phyloP scores from a whole-genome alignment of 2,113 vertebrate genomes.

The Silurus asotus region DNA sequence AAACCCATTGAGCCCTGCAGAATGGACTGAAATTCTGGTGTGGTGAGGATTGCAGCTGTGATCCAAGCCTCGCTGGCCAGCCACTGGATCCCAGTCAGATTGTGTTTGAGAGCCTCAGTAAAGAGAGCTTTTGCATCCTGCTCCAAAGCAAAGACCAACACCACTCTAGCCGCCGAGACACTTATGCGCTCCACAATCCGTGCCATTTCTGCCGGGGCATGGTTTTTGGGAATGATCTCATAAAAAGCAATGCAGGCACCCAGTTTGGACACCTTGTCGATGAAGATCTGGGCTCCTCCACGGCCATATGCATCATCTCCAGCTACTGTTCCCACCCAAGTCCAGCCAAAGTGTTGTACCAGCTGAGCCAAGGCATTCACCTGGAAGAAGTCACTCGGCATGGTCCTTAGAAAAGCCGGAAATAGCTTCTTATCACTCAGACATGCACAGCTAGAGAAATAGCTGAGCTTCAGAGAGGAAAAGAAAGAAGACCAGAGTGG shows the following conservation, averaged over 20 bases:
- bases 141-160: slow-evolving; percentile 77
- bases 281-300: slow-evolving; percentile 74
- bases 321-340: slow-evolving; percentile 77
- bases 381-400: slow-evolving; percentile 79
- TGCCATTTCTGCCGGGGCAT: slow-evolving; percentile 60
- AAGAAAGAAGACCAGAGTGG: neutral
- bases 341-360: slow-evolving; percentile 77
- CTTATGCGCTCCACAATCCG: slow-evolving; percentile 69
- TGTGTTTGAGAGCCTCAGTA: slow-evolving; percentile 65
- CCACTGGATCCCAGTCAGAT: slow-evolving; percentile 75
- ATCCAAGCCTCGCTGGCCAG: slow-evolving; percentile 79
- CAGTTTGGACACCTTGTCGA: slow-evolving; percentile 62
- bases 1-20: slow-evolving; percentile 76
- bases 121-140: slow-evolving; percentile 74
- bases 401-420: slow-evolving; percentile 77
- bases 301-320: slow-evolving; percentile 76
- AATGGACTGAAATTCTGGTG: slow-evolving; percentile 64
- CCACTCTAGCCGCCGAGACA: slow-evolving; percentile 66
- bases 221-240: slow-evolving; percentile 75
- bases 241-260: slow-evolving; percentile 71
- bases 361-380: slow-evolving; percentile 74
- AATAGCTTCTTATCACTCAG: slow-evolving; percentile 75
- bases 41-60: slow-evolving; percentile 73
- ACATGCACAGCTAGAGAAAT: slow-evolving; percentile 79
- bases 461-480: slow-evolving; percentile 70